Conservation (phyloP, 2,113 vertebrate genomes). For the Ptyas mucosa region DNA sequence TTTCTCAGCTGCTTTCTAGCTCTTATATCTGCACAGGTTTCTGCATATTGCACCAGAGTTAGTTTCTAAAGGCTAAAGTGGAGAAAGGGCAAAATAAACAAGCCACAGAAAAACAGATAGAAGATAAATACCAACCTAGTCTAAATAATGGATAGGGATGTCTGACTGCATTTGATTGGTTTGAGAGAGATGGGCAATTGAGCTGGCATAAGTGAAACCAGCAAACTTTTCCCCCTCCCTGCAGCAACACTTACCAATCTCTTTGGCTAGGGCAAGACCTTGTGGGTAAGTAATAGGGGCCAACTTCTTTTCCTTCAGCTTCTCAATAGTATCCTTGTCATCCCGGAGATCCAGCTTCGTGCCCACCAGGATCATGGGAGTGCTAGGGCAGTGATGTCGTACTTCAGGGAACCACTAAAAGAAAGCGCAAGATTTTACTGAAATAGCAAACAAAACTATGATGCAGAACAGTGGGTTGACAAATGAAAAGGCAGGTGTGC, state of each 20-base stretch:
- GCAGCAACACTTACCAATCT: conserved; percentile 68
- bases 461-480: background rate
- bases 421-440: background rate
- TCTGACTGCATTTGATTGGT: background rate
- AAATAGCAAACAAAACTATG: background rate
- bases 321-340: conserved; percentile 83
- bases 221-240: background rate
- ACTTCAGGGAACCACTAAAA: conserved; percentile 80
- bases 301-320: conserved; percentile 82
- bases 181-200: background rate
- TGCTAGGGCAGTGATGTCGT: conserved; percentile 79
- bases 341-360: conserved; percentile 82
- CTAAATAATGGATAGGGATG: background rate
- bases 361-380: conserved; percentile 81
- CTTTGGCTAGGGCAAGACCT: conserved; percentile 79
- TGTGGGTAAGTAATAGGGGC: conserved; percentile 79
- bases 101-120: background rate
- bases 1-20: background rate
- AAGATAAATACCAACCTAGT: background rate
- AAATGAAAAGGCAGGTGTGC: background rate
- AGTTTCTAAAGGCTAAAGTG: background rate
- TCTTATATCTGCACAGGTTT: background rate
- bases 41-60: background rate
- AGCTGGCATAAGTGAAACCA: background rate
- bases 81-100: background rate